These are phyloP conservation scores for Otolemur crassicaudatus DNA, from an alignment of 2,797 vertebrate genomes.

Conservation along the genomic window DNA sequence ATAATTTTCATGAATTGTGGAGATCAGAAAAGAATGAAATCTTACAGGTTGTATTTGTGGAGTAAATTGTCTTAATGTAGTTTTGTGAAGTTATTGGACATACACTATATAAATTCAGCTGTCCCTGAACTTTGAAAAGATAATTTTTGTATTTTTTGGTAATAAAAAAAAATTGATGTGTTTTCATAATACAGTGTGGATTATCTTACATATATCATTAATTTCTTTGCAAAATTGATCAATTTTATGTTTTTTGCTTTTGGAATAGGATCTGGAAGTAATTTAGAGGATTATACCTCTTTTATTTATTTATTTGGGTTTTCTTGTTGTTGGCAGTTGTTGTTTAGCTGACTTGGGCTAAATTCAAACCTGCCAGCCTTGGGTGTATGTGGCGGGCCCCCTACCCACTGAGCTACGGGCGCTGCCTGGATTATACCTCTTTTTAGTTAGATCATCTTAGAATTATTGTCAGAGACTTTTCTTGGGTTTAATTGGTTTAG, in stretches of 20 bases:
- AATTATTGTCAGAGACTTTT: background rate
- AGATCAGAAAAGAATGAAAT: background rate
- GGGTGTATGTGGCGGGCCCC: too few relatives aligned
- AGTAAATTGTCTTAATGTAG: background rate
- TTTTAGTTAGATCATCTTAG: background rate
- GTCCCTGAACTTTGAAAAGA: background rate
- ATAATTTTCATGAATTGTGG: accelerated
- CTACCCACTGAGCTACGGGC: too few relatives aligned
- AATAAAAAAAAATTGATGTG: background rate
- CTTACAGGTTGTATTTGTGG: background rate
- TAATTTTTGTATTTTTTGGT: background rate
- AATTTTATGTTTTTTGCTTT: background rate
- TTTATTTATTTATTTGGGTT: background rate
- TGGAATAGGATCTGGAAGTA: background rate
- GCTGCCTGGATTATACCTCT: too few relatives aligned
- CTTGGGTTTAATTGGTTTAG: background rate
- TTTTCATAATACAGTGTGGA: background rate
- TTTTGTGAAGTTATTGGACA: background rate
- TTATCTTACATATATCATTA: background rate
- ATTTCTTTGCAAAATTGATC: background rate
- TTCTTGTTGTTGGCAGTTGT: too few relatives aligned
- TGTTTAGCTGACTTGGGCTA: too few relatives aligned
- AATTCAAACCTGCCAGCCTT: too few relatives aligned
- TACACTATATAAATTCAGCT: background rate
- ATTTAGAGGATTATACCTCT: background rate